Conservation (phyloP, 2,888 invertebrate species). For the Himalopsyche kuldschensis region DNA sequence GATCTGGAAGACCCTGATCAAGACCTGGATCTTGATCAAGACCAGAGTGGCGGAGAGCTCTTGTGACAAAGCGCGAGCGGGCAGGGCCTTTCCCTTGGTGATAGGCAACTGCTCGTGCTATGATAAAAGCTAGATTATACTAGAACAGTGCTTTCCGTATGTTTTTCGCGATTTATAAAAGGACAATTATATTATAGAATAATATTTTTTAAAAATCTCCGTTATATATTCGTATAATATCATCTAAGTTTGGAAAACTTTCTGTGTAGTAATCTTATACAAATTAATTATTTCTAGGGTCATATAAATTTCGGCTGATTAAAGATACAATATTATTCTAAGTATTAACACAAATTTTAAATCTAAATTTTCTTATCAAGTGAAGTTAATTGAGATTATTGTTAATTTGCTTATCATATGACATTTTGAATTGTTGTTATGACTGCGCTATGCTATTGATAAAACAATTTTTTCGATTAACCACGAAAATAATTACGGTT, state of each 20-base stretch:
- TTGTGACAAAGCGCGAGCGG: conserved; percentile 36
- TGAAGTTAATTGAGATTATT: too few relatives aligned
- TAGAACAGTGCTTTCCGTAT: conserved; percentile 7
- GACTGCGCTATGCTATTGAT: too few relatives aligned
- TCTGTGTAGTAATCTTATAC: background rate
- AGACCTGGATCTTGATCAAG: conserved; percentile 47
- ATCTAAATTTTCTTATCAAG: too few relatives aligned
- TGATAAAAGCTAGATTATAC: conserved; percentile 43
- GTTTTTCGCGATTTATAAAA: background rate
- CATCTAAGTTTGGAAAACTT: background rate
- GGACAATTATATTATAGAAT: background rate
- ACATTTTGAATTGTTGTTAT: too few relatives aligned
- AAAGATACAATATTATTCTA: too few relatives aligned
- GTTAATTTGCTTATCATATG: too few relatives aligned
- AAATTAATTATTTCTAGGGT: background rate
- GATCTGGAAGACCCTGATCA: conserved; percentile 59
- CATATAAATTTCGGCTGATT: too few relatives aligned
- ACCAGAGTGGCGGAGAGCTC: conserved; percentile 50
- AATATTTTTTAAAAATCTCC: background rate
- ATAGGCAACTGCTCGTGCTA: conserved; percentile 54
- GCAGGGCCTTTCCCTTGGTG: conserved; percentile 40
- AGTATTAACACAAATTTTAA: too few relatives aligned
- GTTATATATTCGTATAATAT: background rate
- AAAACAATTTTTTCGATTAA: too few relatives aligned
- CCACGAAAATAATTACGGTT: too few relatives aligned